phyloP scores from a whole-genome alignment of 2,113 vertebrate species.

The Lathamus discolor region DNA sequence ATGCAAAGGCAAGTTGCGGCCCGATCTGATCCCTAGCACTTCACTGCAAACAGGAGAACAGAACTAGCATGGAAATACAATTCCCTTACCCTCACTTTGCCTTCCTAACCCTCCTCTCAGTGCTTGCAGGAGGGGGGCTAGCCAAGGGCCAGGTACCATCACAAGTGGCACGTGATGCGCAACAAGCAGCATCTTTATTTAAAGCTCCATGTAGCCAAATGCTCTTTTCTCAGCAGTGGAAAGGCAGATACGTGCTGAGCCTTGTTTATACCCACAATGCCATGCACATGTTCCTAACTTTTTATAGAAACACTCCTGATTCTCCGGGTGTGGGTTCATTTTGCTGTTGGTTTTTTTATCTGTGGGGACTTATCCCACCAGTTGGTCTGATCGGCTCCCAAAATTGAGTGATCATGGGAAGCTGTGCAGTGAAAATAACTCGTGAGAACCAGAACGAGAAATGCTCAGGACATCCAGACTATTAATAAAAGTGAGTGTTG shows the following conservation, averaged over 20 bases:
- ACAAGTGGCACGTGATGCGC: background rate
- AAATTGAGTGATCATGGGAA: slow-evolving; percentile 32
- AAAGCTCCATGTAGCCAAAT: accelerated
- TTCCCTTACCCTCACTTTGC: background rate
- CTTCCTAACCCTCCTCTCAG: background rate
- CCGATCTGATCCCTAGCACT: background rate
- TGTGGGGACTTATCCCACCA: slow-evolving; percentile 19
- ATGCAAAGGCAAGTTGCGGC: background rate
- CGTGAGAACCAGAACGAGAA: slow-evolving; percentile 68
- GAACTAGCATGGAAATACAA: background rate
- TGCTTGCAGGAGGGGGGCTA: accelerated
- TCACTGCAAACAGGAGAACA: background rate
- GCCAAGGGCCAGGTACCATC: background rate
- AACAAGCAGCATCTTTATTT: background rate
- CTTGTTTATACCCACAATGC: slow-evolving; percentile 5
- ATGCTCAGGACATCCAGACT: slow-evolving; percentile 41
- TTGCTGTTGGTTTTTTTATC: background rate
- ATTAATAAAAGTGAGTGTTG: slow-evolving; percentile 62
- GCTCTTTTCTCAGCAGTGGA: background rate
- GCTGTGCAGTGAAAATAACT: slow-evolving; percentile 71
- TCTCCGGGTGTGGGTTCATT: background rate
- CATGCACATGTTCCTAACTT: background rate
- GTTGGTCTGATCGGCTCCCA: slow-evolving; percentile 21
- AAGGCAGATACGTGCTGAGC: background rate
- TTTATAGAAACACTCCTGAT: slow-evolving; percentile 17